Evolutionary conservation across 2,113 vertebrate species (phyloP), one percentile per base, ranked within the genome.

Genomic region (Oreochromis spilurus): DNA sequence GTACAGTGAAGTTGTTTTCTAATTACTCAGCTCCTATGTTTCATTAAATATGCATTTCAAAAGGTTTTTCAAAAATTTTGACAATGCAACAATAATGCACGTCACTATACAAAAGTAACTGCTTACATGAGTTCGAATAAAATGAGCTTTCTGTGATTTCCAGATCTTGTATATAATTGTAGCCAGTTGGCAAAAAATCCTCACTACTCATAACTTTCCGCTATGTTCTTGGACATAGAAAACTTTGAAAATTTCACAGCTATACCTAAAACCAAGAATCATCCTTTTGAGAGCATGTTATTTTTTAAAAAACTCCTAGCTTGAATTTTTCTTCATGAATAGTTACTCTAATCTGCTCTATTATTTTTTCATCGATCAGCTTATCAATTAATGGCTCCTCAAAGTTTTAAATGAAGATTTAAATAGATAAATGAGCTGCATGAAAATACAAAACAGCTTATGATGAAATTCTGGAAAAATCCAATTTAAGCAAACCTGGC

Each of bases 401-500:
- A 81, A 88, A 8, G 16, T 13, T 77, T 77, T 6, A 83, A n/a
- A 65, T 10, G 4, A 38, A n/a, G 10, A 65, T 65, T 38, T 65
- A 58, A 14, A 52, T 84, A 79, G 79, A 21, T 16, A 67, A 21
- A 10, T 75, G 24, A 29, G 77, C 29, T 40, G 26, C n/a, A 75
- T 50, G 17, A 75, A 3, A 29, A 10, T 50, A 50, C 24, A 75
- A 50, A 19, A 17, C 10, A 75, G 1, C 6, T 50, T 48, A 75
- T 19, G 67, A 16, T 43, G 29, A 5, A 84, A 67, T 31, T 6
- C 3, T 4, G 54, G 40, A 62, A 86, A 72, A 83, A 65, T 9
- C 79, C 21, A 92, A 87, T 87, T 87, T 38, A 70, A 89, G 87
- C 75, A 48, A 85, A 77, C 13, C 31, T 21, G 29, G 19, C 53